A percentile compares a stretch with the other conserved stretches of the same genome.
These are phyloP conservation scores for Chelonus insularis DNA, from an alignment of 1,140 invertebrate genomes.

Conservation along the genomic window DNA sequence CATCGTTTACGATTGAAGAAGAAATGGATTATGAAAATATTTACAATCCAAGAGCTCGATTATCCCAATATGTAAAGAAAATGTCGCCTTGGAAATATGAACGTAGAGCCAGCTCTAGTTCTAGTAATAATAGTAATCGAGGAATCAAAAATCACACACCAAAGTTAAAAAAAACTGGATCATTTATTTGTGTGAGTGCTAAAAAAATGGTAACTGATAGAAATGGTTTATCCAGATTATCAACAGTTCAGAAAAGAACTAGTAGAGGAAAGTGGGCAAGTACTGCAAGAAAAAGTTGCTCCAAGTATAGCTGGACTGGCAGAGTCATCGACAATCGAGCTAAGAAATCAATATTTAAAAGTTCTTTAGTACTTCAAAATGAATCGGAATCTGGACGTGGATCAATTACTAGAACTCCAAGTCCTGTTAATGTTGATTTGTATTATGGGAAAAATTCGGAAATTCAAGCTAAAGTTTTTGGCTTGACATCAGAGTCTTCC, in stretches of 20 bases:
- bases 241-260: slow-evolving; percentile 15
- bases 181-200: not conserved
- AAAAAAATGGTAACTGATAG: not conserved
- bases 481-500: not conserved
- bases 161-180: not conserved
- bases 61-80: not conserved
- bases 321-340: slow-evolving; percentile 29
- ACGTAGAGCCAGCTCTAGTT: not conserved
- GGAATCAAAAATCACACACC: not conserved
- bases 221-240: not conserved
- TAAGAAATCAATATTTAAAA: slow-evolving; percentile 23
- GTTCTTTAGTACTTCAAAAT: not conserved
- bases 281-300: slow-evolving; percentile 15
- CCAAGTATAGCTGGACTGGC: slow-evolving; percentile 32
- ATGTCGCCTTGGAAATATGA: slow-evolving; percentile 30
- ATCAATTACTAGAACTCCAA: slow-evolving; percentile 27
- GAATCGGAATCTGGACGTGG: slow-evolving; percentile 12
- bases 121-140: not conserved
- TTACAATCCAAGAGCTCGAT: not conserved
- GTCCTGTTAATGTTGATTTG: no score
- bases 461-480: slow-evolving; percentile 23
- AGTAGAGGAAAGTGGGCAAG: slow-evolving; percentile 24
- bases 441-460: not conserved
- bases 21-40: slow-evolving; percentile 9
- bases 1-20: slow-evolving; percentile 12